Evolutionary conservation across 2,888 invertebrate species (phyloP).

Genomic region (Acanthococcus lagerstroemiae): DNA sequence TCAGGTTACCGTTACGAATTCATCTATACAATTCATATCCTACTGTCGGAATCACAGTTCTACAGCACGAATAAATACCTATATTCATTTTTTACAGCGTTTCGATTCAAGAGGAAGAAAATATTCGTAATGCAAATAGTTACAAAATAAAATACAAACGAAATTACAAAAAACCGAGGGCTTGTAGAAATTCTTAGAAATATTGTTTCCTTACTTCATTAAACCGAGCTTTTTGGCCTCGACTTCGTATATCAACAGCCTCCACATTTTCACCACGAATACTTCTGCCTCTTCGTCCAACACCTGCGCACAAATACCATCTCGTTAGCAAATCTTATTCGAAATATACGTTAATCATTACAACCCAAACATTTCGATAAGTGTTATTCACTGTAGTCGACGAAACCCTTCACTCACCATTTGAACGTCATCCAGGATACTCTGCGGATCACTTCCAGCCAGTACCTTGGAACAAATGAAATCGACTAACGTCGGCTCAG

Average conservation of each 20-base stretch:
- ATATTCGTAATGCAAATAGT: background rate
- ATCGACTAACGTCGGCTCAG: constrained; percentile 95
- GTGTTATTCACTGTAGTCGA: too few species aligned
- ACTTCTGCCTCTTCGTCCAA: constrained; percentile 99
- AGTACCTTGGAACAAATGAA: constrained; percentile 98
- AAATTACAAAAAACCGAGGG: background rate
- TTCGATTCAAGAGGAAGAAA: background rate
- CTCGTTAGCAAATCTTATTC: too few species aligned
- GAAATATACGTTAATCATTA: too few species aligned
- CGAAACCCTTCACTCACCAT: constrained; percentile 86
- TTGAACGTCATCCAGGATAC: constrained; percentile 94
- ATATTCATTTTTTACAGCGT: background rate
- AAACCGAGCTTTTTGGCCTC: constrained; percentile 94
- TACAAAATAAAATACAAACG: background rate
- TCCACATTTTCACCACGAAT: constrained; percentile 99
- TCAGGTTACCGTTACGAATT: too few species aligned
- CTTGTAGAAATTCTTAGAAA: background rate
- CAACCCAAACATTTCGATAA: too few species aligned
- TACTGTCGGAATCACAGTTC: background rate
- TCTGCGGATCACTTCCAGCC: constrained; percentile 83
- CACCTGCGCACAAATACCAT: constrained; percentile 54
- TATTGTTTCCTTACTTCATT: constrained; percentile 51
- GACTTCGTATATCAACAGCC: constrained; percentile 96
- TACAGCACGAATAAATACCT: background rate
- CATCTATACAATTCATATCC: too few species aligned